Evolutionary conservation across 2,113 vertebrate genomes (phyloP).

Genomic region (Manacus vitellinus): DNA sequence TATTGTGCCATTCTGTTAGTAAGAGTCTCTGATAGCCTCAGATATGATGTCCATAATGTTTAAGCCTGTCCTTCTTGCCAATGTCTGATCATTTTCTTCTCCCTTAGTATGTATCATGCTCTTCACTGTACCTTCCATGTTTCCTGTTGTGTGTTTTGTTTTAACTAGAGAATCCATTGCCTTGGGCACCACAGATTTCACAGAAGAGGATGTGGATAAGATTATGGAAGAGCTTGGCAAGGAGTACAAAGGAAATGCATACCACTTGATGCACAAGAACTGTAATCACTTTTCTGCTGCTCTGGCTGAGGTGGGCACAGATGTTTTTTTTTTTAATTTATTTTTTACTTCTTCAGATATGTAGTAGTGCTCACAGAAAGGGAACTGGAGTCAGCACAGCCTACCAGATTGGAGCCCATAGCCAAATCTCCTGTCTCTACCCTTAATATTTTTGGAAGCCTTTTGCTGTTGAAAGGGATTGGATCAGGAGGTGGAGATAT

Average conservation of each 20-base stretch:
- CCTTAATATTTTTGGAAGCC: background rate
- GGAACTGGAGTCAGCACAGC: background rate
- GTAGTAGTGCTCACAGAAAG: background rate
- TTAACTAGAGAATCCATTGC: slow-evolving; percentile 86
- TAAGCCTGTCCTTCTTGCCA: background rate
- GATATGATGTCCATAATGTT: background rate
- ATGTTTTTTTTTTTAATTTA: background rate
- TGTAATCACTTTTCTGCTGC: slow-evolving; percentile 90
- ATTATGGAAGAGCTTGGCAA: slow-evolving; percentile 92
- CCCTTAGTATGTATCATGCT: background rate
- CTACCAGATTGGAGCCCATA: background rate
- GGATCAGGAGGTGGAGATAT: background rate
- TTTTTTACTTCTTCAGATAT: background rate
- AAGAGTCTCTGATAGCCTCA: background rate
- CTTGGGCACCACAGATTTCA: slow-evolving; percentile 89
- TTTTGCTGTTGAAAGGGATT: background rate
- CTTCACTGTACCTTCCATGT: background rate
- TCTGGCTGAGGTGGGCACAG: slow-evolving; percentile 82
- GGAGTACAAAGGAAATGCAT: slow-evolving; percentile 88
- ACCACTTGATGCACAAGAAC: slow-evolving; percentile 91
- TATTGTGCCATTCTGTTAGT: background rate
- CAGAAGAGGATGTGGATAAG: slow-evolving; percentile 89
- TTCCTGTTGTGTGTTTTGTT: background rate
- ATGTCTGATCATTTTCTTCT: background rate
- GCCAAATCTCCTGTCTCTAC: background rate